These are phyloP conservation scores for Netelia fuscicornis DNA, from an alignment of 2,888 invertebrate genomes.

Conservation along the genomic window DNA sequence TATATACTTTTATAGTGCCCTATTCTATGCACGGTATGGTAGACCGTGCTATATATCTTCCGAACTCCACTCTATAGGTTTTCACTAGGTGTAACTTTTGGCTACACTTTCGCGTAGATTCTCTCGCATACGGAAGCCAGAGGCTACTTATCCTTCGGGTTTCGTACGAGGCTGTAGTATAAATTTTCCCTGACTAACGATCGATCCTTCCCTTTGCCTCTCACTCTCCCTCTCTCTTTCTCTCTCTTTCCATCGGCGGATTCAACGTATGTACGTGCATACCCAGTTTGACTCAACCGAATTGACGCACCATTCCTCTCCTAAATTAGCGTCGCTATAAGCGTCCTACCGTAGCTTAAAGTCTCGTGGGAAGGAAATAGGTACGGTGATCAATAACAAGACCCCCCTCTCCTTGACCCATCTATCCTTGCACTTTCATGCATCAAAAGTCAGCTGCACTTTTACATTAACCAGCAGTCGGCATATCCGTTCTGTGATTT, in stretches of 20 bases:
- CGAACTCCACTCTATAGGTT: conserved; percentile 13
- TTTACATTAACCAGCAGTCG: conserved; percentile 28
- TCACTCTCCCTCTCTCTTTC: background rate
- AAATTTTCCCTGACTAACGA: conserved; percentile 76
- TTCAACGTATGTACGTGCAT: conserved; percentile 42
- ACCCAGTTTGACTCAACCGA: conserved; percentile 54
- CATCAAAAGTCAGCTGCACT: too few species aligned
- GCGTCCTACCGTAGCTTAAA: conserved; percentile 61
- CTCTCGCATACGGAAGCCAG: conserved; percentile 63
- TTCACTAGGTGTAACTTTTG: conserved; percentile 38
- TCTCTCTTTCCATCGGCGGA: background rate
- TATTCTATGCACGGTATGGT: conserved; percentile 67
- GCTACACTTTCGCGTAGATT: conserved; percentile 18
- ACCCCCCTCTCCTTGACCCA: conserved; percentile 50
- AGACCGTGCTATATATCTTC: conserved; percentile 40
- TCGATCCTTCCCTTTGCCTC: conserved; percentile 49
- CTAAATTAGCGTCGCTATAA: conserved; percentile 69
- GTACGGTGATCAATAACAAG: conserved; percentile 67
- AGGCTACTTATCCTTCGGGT: conserved; percentile 79
- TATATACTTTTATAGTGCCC: conserved; percentile 61
- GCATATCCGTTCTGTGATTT: conserved; percentile 12
- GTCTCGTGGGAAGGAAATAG: conserved; percentile 68
- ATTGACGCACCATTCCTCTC: conserved; percentile 66
- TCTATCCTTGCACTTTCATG: conserved; percentile 19
- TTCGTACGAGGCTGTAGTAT: conserved; percentile 68